A percentile compares a stretch with the other conserved stretches of the same genome.
Evolutionary conservation across 2,888 invertebrate species (phyloP).

Genomic region (Blera fallax): DNA sequence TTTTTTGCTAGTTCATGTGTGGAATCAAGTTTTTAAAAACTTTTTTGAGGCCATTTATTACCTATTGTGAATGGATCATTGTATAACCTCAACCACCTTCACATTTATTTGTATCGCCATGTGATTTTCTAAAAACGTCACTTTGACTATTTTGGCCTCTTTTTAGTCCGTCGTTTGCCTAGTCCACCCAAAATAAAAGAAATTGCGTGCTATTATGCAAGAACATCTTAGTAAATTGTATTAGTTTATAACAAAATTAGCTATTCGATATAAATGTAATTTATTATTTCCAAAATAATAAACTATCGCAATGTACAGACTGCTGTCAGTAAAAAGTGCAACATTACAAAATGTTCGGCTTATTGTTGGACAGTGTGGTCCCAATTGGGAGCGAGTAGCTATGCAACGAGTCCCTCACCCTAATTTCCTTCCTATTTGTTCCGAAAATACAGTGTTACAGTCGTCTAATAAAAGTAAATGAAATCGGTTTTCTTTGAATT

Average conservation of each 20-base stretch:
- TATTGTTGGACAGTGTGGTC: conserved; percentile 72
- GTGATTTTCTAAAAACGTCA: conserved; percentile 65
- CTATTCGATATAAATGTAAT: conserved; percentile 29
- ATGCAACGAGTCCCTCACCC: conserved; percentile 65
- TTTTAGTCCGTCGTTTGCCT: conserved; percentile 13
- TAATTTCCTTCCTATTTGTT: conserved; percentile 47
- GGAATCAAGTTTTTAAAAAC: too few relatives aligned
- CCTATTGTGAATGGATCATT: conserved; percentile 32
- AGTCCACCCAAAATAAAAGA: conserved; percentile 49
- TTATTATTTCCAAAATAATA: neutral
- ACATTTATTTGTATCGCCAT: conserved; percentile 42
- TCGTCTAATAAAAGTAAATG: conserved; percentile 23
- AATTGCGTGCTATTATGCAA: conserved; percentile 66
- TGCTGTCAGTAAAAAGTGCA: conserved; percentile 76
- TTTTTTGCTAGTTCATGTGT: too few relatives aligned
- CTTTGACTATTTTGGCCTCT: conserved; percentile 62
- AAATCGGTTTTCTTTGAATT: neutral
- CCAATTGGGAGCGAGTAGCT: conserved; percentile 41
- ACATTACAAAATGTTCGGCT: conserved; percentile 75
- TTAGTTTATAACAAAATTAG: neutral
- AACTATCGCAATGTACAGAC: conserved; percentile 77
- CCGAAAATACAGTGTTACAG: conserved; percentile 38
- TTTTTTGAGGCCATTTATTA: neutral
- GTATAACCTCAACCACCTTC: conserved; percentile 6
- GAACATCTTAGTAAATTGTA: conserved; percentile 32